Conservation (phyloP, 2,113 vertebrate genomes). For the Oryzias curvinotus region DNA sequence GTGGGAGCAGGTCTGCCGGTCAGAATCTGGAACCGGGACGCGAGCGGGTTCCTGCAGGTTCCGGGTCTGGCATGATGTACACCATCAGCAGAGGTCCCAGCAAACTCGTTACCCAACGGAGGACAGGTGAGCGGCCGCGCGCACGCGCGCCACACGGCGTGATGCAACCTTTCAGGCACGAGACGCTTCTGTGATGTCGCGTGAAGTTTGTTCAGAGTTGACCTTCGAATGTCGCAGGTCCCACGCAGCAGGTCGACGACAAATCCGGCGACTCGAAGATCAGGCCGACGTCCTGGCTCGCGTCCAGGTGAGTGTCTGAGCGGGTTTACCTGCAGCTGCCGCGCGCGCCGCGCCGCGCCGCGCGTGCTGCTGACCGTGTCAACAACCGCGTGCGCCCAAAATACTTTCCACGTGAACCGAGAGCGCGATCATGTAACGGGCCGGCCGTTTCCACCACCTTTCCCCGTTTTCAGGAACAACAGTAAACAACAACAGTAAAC, state of each 20-base stretch:
- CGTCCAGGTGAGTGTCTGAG: slow-evolving; percentile 66
- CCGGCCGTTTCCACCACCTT: background rate
- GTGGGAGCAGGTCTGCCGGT: slow-evolving; percentile 11
- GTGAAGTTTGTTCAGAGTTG: fast-evolving
- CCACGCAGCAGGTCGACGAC: slow-evolving; percentile 86
- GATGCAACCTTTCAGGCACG: slow-evolving; percentile 35
- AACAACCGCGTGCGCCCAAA: slow-evolving; percentile 10
- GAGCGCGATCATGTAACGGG: slow-evolving; percentile 18
- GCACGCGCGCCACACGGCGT: background rate
- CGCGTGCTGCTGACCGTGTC: background rate
- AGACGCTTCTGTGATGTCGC: background rate
- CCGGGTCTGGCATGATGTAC: slow-evolving; percentile 83
- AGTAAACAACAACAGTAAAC: too few relatives aligned
- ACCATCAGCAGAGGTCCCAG: slow-evolving; percentile 91
- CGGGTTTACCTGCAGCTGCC: background rate
- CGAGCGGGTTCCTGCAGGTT: background rate
- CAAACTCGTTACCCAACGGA: slow-evolving; percentile 89
- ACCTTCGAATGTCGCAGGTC: slow-evolving; percentile 70
- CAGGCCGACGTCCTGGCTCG: slow-evolving; percentile 70
- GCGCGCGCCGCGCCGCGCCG: background rate
- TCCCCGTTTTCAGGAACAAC: too few relatives aligned
- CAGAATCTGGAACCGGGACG: background rate
- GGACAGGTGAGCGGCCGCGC: slow-evolving; percentile 78
- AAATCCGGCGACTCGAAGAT: slow-evolving; percentile 82
- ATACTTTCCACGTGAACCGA: slow-evolving; percentile 37